Evolutionary conservation across 2,888 invertebrate genomes (phyloP), one percentile per base, ranked within the genome.

Genomic region (Polymixis flavicincta): DNA sequence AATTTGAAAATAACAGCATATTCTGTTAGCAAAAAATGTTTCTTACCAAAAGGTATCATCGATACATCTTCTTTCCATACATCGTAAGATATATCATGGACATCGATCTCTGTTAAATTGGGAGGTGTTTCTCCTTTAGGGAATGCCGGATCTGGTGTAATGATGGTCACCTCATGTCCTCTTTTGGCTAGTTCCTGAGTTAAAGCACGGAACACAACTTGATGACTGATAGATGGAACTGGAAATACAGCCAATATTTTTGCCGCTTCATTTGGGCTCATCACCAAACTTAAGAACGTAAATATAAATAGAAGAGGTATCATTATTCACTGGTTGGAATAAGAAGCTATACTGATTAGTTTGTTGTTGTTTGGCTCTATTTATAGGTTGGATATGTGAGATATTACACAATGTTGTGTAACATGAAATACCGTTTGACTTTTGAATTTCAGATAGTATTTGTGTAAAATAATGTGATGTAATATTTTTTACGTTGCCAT

Each of bases 151-250:
- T 74, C 71, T 57, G 74, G 74, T 48, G 74, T 74, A 17, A 74
- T 74, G 13, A 71, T 55, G 1, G 55, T 63, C 9, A 74, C 71
- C 0, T 71, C 71, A 48, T 74, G 74, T 17, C 74, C 74, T 55
- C 71, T 55, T 37, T 22, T 71, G 2, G 74, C 71, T 0, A 74
- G 63, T 48, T 74, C 74, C 17, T 71, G 74, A 55, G 71, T 74
- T 25, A 87, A 61, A 1, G 90, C 88, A n/a, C 90, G 88, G 42
- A 89, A 93, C 1, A 92, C 90, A 0, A 93, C 82, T 85, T 94
- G 94, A 74, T 95, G 95, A 71, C 91, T 92, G 45, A 89, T 87
- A 0, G 89, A 89, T 8, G 92, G 90, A 11, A 85, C 81, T 28
- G 91, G 91, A 57, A 88, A 90, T 1, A 89, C 80, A 0, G 85